phyloP scores from a whole-genome alignment of 2,797 vertebrate genomes.

The Lagorchestes hirsutus region DNA sequence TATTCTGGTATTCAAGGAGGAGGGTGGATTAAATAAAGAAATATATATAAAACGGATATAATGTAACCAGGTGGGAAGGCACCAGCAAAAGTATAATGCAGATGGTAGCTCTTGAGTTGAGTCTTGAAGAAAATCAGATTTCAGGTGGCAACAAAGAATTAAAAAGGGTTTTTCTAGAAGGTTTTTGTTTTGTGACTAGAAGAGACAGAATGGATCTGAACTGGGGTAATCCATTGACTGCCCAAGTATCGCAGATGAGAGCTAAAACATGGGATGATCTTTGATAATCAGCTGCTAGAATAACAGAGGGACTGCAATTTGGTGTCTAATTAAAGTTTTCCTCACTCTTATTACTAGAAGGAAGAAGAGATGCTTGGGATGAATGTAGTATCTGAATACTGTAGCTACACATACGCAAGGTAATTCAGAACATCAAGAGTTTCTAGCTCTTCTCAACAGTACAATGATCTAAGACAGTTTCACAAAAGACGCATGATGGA shows the following conservation, averaged over 20 bases:
- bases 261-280: background rate
- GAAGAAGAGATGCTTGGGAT: background rate
- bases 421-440: background rate
- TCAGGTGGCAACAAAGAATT: background rate
- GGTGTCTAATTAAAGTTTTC: background rate
- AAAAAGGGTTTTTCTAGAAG: background rate
- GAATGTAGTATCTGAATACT: background rate
- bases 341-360: background rate
- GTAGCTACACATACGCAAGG: background rate
- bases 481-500: too few relatives aligned
- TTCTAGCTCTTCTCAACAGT: background rate
- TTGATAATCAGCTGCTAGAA: background rate
- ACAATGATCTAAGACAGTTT: too few relatives aligned
- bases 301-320: background rate
- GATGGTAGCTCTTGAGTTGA: background rate
- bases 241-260: background rate
- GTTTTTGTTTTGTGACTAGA: background rate
- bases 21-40: background rate
- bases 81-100: background rate
- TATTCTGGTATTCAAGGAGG: background rate
- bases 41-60: background rate
- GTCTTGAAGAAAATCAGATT: background rate
- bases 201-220: background rate
- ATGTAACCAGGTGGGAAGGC: background rate
- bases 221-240: fast-evolving